Evolutionary conservation across 1,140 invertebrate genomes (phyloP), one percentile per base, ranked within the genome.

Genomic region (Aethina tumida): DNA sequence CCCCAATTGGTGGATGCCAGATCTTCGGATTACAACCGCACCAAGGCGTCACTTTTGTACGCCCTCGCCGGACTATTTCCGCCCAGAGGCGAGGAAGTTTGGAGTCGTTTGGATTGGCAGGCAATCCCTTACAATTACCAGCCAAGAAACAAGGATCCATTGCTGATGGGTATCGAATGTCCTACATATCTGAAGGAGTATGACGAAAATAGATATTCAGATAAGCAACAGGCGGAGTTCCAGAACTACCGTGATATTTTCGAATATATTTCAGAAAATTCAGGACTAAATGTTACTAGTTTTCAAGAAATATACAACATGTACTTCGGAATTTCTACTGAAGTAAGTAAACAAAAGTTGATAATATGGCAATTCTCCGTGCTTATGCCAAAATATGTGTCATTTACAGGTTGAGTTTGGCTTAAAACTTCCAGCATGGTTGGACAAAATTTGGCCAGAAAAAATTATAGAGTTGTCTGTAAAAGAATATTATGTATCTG

Each of bases 121-220:
- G 83, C 83, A 7, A 74, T 84, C 43, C 74, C 76, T 9, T 67
- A 84, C 17, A 73, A 74, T 47, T 79, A 77, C 32, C 56, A 72
- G 50, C 62, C 66, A 15, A 52, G 67, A 28, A 54, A 66, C 8
- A 58, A 74, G 43, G 77, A 81, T 48, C 33, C 30, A 70, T 64
- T 45, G 2, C 24, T 49, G 2, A 35, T 39, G 19, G 47, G 47
- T n/a, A 49, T 37, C 10, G 35, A 22, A 13, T 49, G 47, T 34
- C 43, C 43, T 10, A 39, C 19, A 12, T 49, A 43, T 14, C 7
- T 24, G 10, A 24, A 10, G 8, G 7, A 21, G 25, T 49, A 49
- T 33, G 22, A 41, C 0, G 39, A 39, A 38, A 9, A 41, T 1
- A 19, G 32, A 8, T 20, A 24, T 8, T 20, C 30, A 6, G 31